These are phyloP conservation scores for Eristalis intricaria DNA, from an alignment of 2,888 invertebrate species.

Conservation along the genomic window DNA sequence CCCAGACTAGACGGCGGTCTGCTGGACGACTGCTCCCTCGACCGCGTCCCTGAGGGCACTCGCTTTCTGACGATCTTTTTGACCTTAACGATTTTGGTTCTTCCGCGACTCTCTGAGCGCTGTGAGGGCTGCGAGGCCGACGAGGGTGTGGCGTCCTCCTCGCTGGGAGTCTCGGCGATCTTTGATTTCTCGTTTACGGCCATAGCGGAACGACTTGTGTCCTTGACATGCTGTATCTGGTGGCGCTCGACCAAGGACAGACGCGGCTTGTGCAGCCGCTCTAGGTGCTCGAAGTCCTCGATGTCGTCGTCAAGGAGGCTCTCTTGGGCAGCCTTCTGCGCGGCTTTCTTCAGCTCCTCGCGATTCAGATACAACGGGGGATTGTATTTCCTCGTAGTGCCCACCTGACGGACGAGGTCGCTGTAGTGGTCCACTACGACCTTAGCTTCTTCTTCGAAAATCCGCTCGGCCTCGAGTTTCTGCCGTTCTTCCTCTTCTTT, in stretches of 20 bases:
- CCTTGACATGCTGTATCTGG: conserved; percentile 78
- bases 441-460: conserved; percentile 84
- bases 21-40: conserved; percentile 77
- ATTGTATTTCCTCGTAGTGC: conserved; percentile 81
- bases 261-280: conserved; percentile 77
- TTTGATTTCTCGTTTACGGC: conserved; percentile 50
- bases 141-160: conserved; percentile 67
- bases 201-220: conserved; percentile 76
- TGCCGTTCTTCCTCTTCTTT: conserved; percentile 78
- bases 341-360: conserved; percentile 85
- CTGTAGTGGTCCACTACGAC: conserved; percentile 91
- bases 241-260: conserved; percentile 79
- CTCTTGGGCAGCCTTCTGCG: conserved; percentile 82
- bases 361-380: conserved; percentile 84
- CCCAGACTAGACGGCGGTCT: conserved; percentile 72
- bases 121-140: conserved; percentile 69
- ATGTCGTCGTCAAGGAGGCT: conserved; percentile 66
- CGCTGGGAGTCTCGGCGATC: conserved; percentile 73
- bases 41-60: conserved; percentile 78
- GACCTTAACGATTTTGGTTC: conserved; percentile 78
- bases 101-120: conserved; percentile 78
- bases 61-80: conserved; percentile 78
- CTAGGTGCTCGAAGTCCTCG: conserved; percentile 67
- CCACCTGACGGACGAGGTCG: conserved; percentile 88
- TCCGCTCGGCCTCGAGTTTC: conserved; percentile 76